Evolutionary conservation across 2,797 vertebrate genomes (phyloP).

Genomic region (Tapera naevia): DNA sequence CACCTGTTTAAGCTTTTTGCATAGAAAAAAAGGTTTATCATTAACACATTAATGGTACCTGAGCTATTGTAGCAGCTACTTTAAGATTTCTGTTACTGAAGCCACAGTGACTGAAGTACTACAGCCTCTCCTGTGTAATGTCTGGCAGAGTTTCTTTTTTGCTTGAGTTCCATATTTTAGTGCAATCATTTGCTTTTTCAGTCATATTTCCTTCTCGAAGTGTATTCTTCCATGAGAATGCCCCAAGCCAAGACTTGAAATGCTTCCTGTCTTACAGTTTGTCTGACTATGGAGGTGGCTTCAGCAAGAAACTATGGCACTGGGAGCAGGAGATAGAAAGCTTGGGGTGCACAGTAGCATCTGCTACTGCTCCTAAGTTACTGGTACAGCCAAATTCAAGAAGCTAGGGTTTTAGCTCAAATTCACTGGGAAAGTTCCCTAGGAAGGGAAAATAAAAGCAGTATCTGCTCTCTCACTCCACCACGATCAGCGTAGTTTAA

Average conservation of each 20-base stretch:
- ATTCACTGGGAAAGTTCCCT: background rate
- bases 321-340: background rate
- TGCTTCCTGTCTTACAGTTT: background rate
- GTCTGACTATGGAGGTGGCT: background rate
- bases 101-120: background rate
- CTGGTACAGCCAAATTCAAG: background rate
- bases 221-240: background rate
- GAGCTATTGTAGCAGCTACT: too few relatives aligned
- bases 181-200: background rate
- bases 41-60: background rate
- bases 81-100: background rate
- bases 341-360: background rate
- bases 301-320: background rate
- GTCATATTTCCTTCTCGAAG: background rate
- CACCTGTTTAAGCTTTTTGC: background rate
- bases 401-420: too few relatives aligned
- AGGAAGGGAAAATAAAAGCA: background rate
- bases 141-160: background rate
- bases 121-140: background rate
- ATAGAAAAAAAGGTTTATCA: background rate
- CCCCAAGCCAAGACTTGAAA: background rate
- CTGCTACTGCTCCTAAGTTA: background rate
- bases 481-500: background rate
- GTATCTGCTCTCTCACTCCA: rapidly evolving
- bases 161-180: background rate